Evolutionary conservation across 2,797 vertebrate species (phyloP).

Genomic region (Anolis apletophallus): DNA sequence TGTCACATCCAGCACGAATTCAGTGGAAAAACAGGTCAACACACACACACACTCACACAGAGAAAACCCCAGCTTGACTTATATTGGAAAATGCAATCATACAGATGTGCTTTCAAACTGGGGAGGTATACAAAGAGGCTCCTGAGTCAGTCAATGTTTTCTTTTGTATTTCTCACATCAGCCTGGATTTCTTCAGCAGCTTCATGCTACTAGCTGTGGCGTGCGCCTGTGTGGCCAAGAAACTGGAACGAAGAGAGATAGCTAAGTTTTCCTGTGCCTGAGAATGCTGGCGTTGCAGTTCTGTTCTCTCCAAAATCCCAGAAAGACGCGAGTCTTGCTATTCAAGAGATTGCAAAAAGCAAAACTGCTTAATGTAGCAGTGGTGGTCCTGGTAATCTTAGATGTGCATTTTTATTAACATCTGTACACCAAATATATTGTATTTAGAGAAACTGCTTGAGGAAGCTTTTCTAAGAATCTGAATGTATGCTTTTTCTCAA

Average conservation of each 20-base stretch:
- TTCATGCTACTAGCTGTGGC: conserved; percentile 10
- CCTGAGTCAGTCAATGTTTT: background rate
- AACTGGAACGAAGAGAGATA: conserved; percentile 44
- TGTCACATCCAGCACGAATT: background rate
- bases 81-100: background rate
- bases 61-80: background rate
- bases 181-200: conserved; percentile 5
- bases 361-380: conserved; percentile 65
- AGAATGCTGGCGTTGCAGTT: conserved; percentile 23
- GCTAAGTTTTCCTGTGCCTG: conserved; percentile 29
- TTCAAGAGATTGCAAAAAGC: conserved; percentile 58
- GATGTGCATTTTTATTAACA: conserved; percentile 63
- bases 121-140: background rate
- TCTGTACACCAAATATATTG: conserved; percentile 52
- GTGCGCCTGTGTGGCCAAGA: conserved; percentile 25
- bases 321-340: conserved; percentile 46
- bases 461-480: conserved; percentile 53
- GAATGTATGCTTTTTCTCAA: conserved; percentile 47
- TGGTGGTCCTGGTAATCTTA: conserved; percentile 49
- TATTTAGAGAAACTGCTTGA: conserved; percentile 71
- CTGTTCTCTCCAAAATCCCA: conserved; percentile 49
- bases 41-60: no score
- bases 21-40: background rate
- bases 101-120: background rate
- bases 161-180: conserved; percentile 30